Evolutionary conservation across 2,113 vertebrate species (phyloP).

Genomic region (Callionymus lyra): DNA sequence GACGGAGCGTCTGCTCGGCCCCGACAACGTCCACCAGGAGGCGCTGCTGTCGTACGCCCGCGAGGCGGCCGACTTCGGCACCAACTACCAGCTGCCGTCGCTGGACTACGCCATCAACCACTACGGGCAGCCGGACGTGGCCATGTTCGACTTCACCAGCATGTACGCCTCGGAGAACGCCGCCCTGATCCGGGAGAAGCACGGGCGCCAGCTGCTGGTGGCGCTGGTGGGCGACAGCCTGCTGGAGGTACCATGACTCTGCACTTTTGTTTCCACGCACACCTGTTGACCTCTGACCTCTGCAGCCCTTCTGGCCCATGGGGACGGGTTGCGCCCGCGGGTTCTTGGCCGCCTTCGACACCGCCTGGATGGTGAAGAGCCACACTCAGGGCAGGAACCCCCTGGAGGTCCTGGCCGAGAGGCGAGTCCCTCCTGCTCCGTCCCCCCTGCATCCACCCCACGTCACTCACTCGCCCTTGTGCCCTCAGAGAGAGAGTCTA

Average conservation of each 20-base stretch:
- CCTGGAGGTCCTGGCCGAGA: conserved; percentile 82
- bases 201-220: conserved; percentile 79
- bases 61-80: conserved; percentile 93
- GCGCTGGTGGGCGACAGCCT: conserved; percentile 91
- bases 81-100: conserved; percentile 91
- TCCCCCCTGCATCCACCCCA: background rate
- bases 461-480: background rate
- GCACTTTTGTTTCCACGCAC: background rate
- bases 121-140: conserved; percentile 84
- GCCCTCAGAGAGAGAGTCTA: conserved; percentile 83
- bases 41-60: conserved; percentile 85
- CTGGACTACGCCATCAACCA: conserved; percentile 94
- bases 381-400: conserved; percentile 79
- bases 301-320: conserved; percentile 97
- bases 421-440: conserved; percentile 54
- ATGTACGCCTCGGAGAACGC: conserved; percentile 97
- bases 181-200: conserved; percentile 80
- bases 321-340: conserved; percentile 94
- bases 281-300: background rate
- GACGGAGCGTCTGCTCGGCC: conserved; percentile 79
- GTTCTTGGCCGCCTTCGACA: conserved; percentile 91
- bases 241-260: conserved; percentile 75
- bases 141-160: conserved; percentile 97
- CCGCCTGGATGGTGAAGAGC: conserved; percentile 87
- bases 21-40: conserved; percentile 83